Base-by-base conservation (phyloP, 2,113 vertebrate species). In the Coreoperca whiteheadi region DNA sequence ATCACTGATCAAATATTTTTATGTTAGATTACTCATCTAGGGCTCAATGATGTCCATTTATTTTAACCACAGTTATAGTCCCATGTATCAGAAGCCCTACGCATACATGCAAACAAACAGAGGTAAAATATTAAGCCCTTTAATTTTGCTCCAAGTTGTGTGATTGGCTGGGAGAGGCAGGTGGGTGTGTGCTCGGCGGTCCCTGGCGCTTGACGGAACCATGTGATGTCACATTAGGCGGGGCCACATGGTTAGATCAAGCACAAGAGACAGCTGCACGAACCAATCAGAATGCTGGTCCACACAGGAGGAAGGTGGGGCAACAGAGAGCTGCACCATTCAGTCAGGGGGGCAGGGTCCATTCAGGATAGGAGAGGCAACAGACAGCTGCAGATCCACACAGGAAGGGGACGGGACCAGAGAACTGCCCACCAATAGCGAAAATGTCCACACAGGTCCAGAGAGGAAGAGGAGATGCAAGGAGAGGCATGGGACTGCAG, bases 231-330 rank as follows among this genome's bases (percentile, higher is more conserved):
- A 97, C 96, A 96, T 96, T 95, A 97, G 96, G 98, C 96, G 97
- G 95, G 96, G 98, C 97, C 98, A 99, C 98, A 99, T 99, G 98
- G 98, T 99, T 99, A 99, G 98, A 99, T 99, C 98, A 99, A 99
- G 98, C 98, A 99, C 98, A 99, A 99, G 97, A 98, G 98, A 99
- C 99, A 99, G 97, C 97, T 96, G 96, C 97, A 96, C 95, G 94
- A 95, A 95, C 93, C 97, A 96, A 96, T 95, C 96, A 97, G 96
- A 95, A 92, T 89, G 93, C 90, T 92, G 95, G 95, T 96, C 97
- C 96, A 96, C 95, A 95, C 94, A 94, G 93, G 96, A 96, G 96
- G 94, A 96, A 96, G 96, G 95, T 83, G 88, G 87, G 85, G 85
- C 90, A 86, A 89, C 87, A 91, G 81, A 90, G 88, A 90, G 87